Percentiles rank a stretch among this genome's conserved stretches.
Conservation (phyloP, 2,888 invertebrate genomes). For the Sepiola atlantica region DNA sequence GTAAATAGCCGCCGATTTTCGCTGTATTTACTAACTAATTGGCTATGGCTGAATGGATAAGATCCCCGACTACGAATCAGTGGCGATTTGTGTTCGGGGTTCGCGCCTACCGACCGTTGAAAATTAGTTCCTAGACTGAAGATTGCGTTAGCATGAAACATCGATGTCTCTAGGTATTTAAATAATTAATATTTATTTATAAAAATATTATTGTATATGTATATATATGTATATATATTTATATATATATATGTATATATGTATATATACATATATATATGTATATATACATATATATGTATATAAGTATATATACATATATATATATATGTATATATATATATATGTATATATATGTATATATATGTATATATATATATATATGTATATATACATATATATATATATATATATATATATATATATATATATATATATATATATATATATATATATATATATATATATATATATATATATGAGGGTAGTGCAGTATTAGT, state of each 20-base stretch:
- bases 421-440: not conserved
- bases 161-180: too few relatives aligned
- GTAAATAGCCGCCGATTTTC: too few relatives aligned
- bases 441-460: not conserved
- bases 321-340: not conserved
- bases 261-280: not conserved
- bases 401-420: not conserved
- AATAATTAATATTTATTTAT: too few relatives aligned
- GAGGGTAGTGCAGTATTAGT: too few relatives aligned
- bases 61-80: too few relatives aligned
- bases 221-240: not conserved
- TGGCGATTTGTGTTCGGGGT: too few relatives aligned
- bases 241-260: not conserved
- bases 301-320: not conserved
- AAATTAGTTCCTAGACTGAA: too few relatives aligned
- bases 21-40: too few relatives aligned
- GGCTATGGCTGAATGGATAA: too few relatives aligned
- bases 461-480: not conserved
- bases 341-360: not conserved
- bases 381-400: not conserved
- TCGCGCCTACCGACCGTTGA: too few relatives aligned
- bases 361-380: not conserved
- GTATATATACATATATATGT: not conserved
- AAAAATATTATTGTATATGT: not conserved
- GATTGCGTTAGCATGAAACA: too few relatives aligned